Evolutionary conservation across 2,113 vertebrate genomes (phyloP), one percentile per base, ranked within the genome.

Genomic region (Octodon degus): DNA sequence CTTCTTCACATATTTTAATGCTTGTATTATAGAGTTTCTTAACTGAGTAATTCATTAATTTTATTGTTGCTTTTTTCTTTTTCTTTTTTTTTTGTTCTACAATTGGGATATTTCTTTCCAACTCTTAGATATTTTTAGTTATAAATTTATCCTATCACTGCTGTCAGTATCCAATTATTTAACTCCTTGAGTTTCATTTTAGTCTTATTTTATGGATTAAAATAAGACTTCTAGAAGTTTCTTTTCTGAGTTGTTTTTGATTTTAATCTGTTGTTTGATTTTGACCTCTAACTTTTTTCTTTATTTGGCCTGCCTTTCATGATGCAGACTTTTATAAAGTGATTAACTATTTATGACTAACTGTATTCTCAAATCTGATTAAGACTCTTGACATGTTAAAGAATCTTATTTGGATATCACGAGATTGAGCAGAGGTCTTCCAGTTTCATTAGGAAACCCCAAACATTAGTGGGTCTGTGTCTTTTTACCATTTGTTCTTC

Each of bases 121-220:
- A 72, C 2, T 86, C 25, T 79, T 16, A 58, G 40, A 37, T 93
- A 47, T 93, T 88, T 93, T 93, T 30, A 84, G 25, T 82, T 50
- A 50, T 50, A 79, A 25, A n/a, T 85, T 76, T 84, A 32, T 79
- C 34, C 7, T 90, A 24, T 76, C 4, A 65, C 6, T 83, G 19
- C n/a, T 94, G 5, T 72, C 22, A 79, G 19, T 83, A 55, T 90
- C 25, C 27, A 89, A 1, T 70, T 7, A 1, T 87, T 89, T 89
- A 47, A 86, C 60, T 92, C 13, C 47, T 86, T 62, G 12, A 85
- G 40, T 72, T 96, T 89, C 4, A n/a, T n/a, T 86, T 97, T 50
- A 67, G 87, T 84, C 9, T 89, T 50, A 0, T 86, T 80, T 96
- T 50, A 34, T 60, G 32, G 92, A 87, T 17, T n/a, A n/a, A 86